Base-by-base conservation (phyloP, 2,888 invertebrate genomes). In the Napeogenes sylphis region DNA sequence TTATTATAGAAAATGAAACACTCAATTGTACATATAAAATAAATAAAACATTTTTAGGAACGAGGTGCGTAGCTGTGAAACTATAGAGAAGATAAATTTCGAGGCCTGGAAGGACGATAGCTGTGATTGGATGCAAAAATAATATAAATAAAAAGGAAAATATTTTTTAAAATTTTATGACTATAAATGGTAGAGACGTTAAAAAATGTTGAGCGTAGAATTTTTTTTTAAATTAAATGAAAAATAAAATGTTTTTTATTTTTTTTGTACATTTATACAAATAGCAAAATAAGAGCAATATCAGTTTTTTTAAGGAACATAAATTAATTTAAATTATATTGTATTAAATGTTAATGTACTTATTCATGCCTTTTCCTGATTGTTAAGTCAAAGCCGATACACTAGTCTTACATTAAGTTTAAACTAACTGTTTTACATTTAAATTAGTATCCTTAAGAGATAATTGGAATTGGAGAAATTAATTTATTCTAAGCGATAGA, bases 21-120 rank as follows among this genome's bases (percentile, higher is more conserved):
- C 30, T 30, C 10, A 0, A 10, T 1, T 30, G 2, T 3, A 51
- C 30, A 13, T 21, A 51, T 51, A 10, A 21, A 51, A 51, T 51
- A 30, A 30, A 30, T 30, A 30, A 30, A 3, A 12, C 30, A 30
- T 8, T 77, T 79, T 5, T 74, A 82, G 82, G 4, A 82, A 82
- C 54, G 64, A 68, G 60, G 70, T 79, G 12, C 51, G 64, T 10
- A 72, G 69, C 14, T 82, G 82, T 38, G 58, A 71, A 1, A 10
- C 74, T 4, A 76, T 80, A n/a, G 65, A 68, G 3, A 67, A 70
- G 4, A 63, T 81, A 2, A 70, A 79, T 55, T 73, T 71, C 33
- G 67, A 67, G 56, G 63, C 69, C 0, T 82, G 82, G 82, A 66
- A 61, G 42, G 82, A 81, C 53, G 56, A 55, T 2, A 63, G 63